A percentile compares a stretch with the other conserved stretches of the same genome.
These are phyloP conservation scores for Esox masquinongy DNA, from an alignment of 2,797 vertebrate genomes.

Conservation along the genomic window DNA sequence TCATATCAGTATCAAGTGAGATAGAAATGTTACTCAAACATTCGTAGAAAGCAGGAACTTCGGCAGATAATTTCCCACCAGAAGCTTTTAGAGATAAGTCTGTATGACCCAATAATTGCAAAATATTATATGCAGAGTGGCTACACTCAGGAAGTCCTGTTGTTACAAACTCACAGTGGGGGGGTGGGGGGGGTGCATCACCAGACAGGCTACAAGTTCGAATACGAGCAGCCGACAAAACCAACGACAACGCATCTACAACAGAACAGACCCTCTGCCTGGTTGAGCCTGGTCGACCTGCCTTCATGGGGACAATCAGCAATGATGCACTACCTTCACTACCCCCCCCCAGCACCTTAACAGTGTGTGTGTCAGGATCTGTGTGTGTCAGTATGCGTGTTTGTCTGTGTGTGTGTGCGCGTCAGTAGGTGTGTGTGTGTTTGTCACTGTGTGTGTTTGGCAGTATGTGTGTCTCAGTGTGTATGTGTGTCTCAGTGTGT, in stretches of 20 bases:
- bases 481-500: background rate
- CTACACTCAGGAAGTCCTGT: conserved; percentile 64
- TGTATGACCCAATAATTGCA: background rate
- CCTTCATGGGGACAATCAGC: too few relatives aligned
- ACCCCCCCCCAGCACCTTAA: background rate
- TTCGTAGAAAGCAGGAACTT: background rate
- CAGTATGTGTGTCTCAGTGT: background rate
- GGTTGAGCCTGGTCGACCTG: too few relatives aligned
- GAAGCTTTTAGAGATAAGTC: background rate
- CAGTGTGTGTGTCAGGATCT: background rate
- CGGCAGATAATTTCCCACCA: background rate
- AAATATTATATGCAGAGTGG: conserved; percentile 12
- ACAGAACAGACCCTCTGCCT: too few relatives aligned
- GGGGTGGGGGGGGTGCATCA: background rate
- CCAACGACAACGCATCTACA: too few relatives aligned
- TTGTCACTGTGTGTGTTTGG: too few relatives aligned
- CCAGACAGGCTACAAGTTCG: background rate
- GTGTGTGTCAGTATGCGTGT: too few relatives aligned
- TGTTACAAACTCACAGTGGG: conserved; percentile 35
- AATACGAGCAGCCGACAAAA: too few relatives aligned
- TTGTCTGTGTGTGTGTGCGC: too few relatives aligned
- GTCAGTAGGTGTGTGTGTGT: too few relatives aligned
- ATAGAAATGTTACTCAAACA: background rate
- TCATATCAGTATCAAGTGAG: background rate
- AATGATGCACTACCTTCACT: too few relatives aligned